Conservation (phyloP, 2,797 vertebrate species). For the Argyrosomus regius region DNA sequence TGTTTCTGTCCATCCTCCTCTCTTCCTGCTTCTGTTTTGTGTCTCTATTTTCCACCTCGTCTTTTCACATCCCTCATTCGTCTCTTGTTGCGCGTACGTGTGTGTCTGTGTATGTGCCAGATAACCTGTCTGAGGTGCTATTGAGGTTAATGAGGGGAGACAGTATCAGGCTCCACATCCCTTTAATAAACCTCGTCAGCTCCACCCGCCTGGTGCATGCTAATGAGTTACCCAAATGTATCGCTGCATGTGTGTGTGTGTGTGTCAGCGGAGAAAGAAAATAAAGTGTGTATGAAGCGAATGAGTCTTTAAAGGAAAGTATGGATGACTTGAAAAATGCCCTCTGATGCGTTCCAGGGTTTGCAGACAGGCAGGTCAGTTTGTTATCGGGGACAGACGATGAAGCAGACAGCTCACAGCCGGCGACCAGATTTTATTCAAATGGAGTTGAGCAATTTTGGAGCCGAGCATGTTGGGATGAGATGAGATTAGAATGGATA, state of each 20-base stretch:
- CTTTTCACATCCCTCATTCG: conserved; percentile 37
- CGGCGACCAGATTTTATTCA: neutral
- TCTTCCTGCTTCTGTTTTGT: neutral
- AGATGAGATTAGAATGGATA: conserved; percentile 27
- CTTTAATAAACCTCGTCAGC: conserved; percentile 72
- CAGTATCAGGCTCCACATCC: conserved; percentile 72
- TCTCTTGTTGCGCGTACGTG: conserved; percentile 26
- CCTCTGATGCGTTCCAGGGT: conserved; percentile 38
- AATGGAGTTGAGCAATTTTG: neutral
- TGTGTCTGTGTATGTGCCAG: conserved; percentile 31
- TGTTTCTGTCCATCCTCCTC: neutral
- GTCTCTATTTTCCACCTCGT: neutral
- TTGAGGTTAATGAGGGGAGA: conserved; percentile 74
- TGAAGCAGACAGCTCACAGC: conserved; percentile 6
- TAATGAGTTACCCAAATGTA: conserved; percentile 58
- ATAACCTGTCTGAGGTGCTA: conserved; percentile 68
- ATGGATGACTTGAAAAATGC: conserved; percentile 18
- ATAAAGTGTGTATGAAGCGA: conserved; percentile 32
- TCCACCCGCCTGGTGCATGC: conserved; percentile 52
- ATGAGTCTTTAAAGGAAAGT: conserved; percentile 8
- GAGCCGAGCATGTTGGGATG: neutral
- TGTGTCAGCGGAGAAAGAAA: conserved; percentile 26
- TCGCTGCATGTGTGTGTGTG: neutral
- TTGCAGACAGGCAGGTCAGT: conserved; percentile 29
- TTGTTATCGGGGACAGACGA: conserved; percentile 26